Percentiles rank a stretch among this genome's conserved stretches.
Evolutionary conservation across 2,888 invertebrate genomes (phyloP).

Genomic region (Deroplatys truncata): DNA sequence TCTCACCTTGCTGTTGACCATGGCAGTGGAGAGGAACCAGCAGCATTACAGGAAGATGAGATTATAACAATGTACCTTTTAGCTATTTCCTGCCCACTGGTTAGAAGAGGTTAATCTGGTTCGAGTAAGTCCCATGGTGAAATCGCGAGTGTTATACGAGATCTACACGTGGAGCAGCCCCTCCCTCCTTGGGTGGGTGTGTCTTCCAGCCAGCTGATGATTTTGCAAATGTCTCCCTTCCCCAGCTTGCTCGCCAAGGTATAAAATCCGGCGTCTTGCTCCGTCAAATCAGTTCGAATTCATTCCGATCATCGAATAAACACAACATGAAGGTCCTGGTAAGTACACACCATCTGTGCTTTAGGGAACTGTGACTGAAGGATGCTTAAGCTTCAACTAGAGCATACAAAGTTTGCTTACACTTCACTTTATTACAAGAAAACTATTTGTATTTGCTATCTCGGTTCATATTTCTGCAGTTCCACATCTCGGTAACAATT

Average conservation of each 20-base stretch:
- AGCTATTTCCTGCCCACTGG: neutral
- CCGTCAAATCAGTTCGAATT: slow-evolving; percentile 18
- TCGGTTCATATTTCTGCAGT: neutral
- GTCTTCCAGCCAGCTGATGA: neutral
- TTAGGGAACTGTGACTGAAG: neutral
- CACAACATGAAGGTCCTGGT: slow-evolving; percentile 28
- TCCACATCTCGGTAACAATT: too few relatives aligned
- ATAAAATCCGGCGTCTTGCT: slow-evolving; percentile 16
- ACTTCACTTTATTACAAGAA: neutral
- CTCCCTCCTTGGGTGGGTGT: neutral
- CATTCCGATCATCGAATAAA: neutral
- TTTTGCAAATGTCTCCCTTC: neutral
- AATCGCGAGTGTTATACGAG: neutral
- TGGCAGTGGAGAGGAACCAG: too few relatives aligned
- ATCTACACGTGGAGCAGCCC: neutral
- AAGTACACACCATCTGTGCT: neutral
- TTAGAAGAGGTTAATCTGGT: neutral
- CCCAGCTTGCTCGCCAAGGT: neutral
- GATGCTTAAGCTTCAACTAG: neutral
- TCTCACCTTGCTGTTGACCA: too few relatives aligned
- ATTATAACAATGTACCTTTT: neutral
- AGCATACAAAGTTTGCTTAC: too few relatives aligned
- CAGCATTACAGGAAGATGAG: neutral
- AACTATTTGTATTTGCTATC: neutral
- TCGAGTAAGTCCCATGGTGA: neutral